Evolutionary conservation across 2,113 vertebrate species (phyloP), one percentile per base, ranked within the genome.

Genomic region (Pseudopipra pipra): DNA sequence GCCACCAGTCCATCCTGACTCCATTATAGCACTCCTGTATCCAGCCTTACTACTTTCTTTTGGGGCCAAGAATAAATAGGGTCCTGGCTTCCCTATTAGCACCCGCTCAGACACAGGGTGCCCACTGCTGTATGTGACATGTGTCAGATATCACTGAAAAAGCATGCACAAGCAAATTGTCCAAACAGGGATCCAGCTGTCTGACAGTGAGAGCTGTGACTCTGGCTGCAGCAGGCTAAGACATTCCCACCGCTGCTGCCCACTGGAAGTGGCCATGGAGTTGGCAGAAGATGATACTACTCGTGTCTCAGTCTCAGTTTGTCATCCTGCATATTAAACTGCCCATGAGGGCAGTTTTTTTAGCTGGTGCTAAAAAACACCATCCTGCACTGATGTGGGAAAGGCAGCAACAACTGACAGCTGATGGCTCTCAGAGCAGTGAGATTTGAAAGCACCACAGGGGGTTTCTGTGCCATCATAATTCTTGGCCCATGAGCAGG

Each of bases 321-420:
- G 12, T 6, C 6, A 2, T 31, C 35, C 44, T 52, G 54, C 10
- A 5, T 23, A 31, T 33, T 31, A 37, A 67, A n/a, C 14, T 44
- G 27, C 11, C 21, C 7, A 6, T 17, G 0, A 63, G 24, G 7
- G 39, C 12, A 41, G 39, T 41, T 41, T 41, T 41, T 41, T 44
- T 13, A 6, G 14, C 6, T 67, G 23, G 22, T 67, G 21, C 24
- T 75, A 10, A 63, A 66, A 52, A 31, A 1, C 18, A 43, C 20
- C 12, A 15, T n/a, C 22, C 24, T 1, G 0, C 23, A 12, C 14
- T 11, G 18, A 6, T 33, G 15, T 2, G 2, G 12, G 12, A 7
- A 56, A 71, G 24, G 35, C 21, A 27, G 5, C 16, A 52, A 33
- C 0, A 1, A 12, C n/a, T 23, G 55, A 15, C 22, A 82, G 28